Evolutionary conservation across 2,113 vertebrate genomes (phyloP).

Genomic region (Prietella phreatophila): DNA sequence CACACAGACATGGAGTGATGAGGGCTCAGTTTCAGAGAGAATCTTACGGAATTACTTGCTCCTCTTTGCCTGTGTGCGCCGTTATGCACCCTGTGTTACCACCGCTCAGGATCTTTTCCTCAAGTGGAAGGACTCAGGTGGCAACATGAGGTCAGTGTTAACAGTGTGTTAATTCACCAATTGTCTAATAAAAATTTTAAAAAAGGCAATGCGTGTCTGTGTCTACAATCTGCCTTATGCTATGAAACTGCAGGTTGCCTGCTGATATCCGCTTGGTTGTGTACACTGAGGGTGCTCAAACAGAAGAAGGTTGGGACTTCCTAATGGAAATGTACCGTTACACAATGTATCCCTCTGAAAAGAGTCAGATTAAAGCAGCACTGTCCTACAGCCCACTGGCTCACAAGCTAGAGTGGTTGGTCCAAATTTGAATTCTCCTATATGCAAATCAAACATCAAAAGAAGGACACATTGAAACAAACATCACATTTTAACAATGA

Average conservation of each 20-base stretch:
- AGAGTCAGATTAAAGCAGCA: conserved; percentile 73
- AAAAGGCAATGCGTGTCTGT: neutral
- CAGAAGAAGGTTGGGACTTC: conserved; percentile 82
- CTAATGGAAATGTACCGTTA: conserved; percentile 79
- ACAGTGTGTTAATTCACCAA: neutral
- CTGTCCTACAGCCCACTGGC: conserved; percentile 70
- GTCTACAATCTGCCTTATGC: neutral
- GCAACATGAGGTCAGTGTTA: conserved; percentile 74
- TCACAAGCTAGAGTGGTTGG: conserved; percentile 80
- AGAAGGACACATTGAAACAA: neutral
- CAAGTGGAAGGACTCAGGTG: conserved; percentile 78
- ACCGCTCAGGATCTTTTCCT: conserved; percentile 76
- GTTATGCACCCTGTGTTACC: conserved; percentile 76
- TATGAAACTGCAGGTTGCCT: conserved; percentile 72
- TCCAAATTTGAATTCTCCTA: neutral
- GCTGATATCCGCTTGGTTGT: conserved; percentile 79
- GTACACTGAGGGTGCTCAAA: conserved; percentile 79
- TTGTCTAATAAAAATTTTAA: neutral
- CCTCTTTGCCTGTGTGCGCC: conserved; percentile 73
- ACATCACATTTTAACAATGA: neutral
- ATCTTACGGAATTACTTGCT: conserved; percentile 79
- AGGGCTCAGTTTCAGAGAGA: conserved; percentile 78
- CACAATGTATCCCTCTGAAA: conserved; percentile 72
- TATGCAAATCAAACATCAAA: neutral
- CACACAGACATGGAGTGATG: conserved; percentile 78